Conservation (phyloP, 2,888 invertebrate species). For the Chrysotoxum bicinctum region DNA sequence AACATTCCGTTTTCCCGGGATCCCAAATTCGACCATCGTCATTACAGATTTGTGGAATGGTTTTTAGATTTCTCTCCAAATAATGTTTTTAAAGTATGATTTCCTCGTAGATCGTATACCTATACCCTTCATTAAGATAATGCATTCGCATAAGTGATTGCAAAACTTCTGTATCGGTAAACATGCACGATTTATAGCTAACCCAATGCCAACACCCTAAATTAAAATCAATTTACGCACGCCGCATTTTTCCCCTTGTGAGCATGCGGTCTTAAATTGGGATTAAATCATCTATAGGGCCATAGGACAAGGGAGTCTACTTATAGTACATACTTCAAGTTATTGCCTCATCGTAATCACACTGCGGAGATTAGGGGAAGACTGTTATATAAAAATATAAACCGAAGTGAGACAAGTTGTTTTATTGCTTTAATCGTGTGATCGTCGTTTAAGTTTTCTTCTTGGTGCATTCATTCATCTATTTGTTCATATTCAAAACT, state of each 20-base stretch:
- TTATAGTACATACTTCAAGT: slow-evolving; percentile 12
- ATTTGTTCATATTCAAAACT: neutral
- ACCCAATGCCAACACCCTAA: slow-evolving; percentile 17
- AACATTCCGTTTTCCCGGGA: no score
- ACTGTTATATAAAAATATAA: neutral
- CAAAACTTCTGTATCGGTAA: neutral
- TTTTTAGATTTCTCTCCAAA: no score
- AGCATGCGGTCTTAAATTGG: slow-evolving; percentile 6
- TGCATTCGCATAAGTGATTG: slow-evolving; percentile 1
- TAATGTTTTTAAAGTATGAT: neutral
- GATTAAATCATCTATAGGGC: slow-evolving; percentile 22
- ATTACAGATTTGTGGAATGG: no score
- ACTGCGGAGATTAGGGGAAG: neutral
- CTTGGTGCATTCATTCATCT: slow-evolving; percentile 14
- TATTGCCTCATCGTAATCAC: slow-evolving; percentile 12
- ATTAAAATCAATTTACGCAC: slow-evolving; percentile 23
- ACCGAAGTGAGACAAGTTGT: slow-evolving; percentile 34
- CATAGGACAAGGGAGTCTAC: neutral
- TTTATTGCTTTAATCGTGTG: slow-evolving; percentile 41
- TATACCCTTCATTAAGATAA: neutral
- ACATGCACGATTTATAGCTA: neutral
- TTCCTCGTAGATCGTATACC: neutral
- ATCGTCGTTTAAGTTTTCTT: slow-evolving; percentile 1
- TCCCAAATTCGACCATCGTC: no score
- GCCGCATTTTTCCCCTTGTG: neutral